Evolutionary conservation across 2,888 invertebrate species (phyloP), one percentile per base, ranked within the genome.

Genomic region (Cataglyphis altisquamis): DNA sequence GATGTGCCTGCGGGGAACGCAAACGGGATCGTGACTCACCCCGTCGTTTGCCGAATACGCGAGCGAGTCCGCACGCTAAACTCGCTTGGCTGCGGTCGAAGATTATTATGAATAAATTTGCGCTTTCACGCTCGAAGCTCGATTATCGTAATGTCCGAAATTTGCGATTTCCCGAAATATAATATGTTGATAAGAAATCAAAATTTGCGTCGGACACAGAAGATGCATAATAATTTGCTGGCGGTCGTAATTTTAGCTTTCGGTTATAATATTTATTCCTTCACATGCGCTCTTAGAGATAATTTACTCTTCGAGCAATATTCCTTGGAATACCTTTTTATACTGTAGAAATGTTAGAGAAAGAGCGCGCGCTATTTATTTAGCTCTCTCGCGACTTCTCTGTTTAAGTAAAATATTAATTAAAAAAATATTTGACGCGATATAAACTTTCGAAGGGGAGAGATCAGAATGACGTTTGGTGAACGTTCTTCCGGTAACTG

Each of bases 21-120:
- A 80, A 80, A 80, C 78, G 74, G 45, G 60, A 60, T 78, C 78
- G 60, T 78, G 73, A 80, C 45, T 80, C 74, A 74, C 60, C 25
- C 60, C 60, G 32, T 78, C 45, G 57, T 10, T 48, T 10, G 45
- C 21, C 21, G 78, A 70, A 70, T 70, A 70, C 32, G 74, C 78
- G 74, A 74, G 74, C 60, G 39, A 25, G 55, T 32, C 45, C 12
- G 72, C 60, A 12, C 78, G 45, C 57, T 72, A 32, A 78, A 29
- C 41, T 32, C 41, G 21, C 18, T 10, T 21, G 18, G 32, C 57
- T 32, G 32, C 32, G 73, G 21, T 36, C 21, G 45, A 73, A 45
- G 78, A 80, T 80, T 80, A 80, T 80, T 73, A 62, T 80, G 60
- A 80, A 80, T 80, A 80, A 80, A 80, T 80, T 80, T 74, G 12